phyloP scores from a whole-genome alignment of 2,797 vertebrate genomes.

The Monodelphis domestica region DNA sequence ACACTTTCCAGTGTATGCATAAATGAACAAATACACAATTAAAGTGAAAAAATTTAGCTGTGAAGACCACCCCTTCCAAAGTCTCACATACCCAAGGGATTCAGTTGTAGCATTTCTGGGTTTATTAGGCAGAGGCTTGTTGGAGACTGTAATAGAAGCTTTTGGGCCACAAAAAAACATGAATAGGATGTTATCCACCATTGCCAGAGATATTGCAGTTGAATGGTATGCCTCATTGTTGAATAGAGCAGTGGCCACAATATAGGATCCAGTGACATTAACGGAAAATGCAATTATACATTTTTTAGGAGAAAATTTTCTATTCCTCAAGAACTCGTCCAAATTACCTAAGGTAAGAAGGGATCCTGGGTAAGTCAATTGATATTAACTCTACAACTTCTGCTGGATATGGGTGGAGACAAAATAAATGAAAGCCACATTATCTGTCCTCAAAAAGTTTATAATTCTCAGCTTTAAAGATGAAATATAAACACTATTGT shows the following conservation, averaged over 20 bases:
- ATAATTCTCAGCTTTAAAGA: too few relatives aligned
- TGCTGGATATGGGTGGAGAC: not conserved
- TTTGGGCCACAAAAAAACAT: constrained; percentile 89
- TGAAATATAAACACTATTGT: too few relatives aligned
- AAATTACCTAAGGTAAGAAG: constrained; percentile 83
- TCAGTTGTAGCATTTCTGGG: constrained; percentile 71
- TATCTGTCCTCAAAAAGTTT: too few relatives aligned
- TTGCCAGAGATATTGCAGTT: constrained; percentile 89
- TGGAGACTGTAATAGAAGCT: constrained; percentile 91
- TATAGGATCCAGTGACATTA: constrained; percentile 63
- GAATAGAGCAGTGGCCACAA: constrained; percentile 89
- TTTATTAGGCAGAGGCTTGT: constrained; percentile 93
- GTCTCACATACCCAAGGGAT: not conserved
- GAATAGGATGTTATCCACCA: constrained; percentile 92
- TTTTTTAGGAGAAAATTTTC: constrained; percentile 90
- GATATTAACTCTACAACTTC: not conserved
- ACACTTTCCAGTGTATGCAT: not conserved
- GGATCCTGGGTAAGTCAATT: not conserved
- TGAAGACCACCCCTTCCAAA: not conserved
- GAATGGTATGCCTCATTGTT: constrained; percentile 96
- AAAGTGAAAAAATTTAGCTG: not conserved
- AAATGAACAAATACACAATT: not conserved
- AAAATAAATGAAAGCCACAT: too few relatives aligned
- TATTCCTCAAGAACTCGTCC: constrained; percentile 89
- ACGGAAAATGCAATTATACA: constrained; percentile 91